Evolutionary conservation across 2,113 vertebrate species (phyloP), one percentile per base, ranked within the genome.

Genomic region (Sceloporus undulatus): DNA sequence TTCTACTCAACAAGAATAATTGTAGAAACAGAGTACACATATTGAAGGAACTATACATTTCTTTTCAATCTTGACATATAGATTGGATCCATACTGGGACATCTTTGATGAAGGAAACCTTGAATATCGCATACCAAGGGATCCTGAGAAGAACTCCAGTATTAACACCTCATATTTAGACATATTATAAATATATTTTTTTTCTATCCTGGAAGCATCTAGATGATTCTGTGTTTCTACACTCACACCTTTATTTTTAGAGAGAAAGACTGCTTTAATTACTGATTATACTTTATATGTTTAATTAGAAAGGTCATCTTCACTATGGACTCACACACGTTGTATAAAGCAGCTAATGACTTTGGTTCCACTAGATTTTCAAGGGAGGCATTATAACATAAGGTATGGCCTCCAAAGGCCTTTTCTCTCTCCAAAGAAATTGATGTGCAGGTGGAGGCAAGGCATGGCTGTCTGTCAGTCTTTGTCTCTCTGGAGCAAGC

Each of bases 1-100:
- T 38, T 90, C 85, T 86, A 54, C 73, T 86, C 80, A 88, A 87
- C 85, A 70, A 85, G 84, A 80, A 19, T 54, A 87, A 89, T 87
- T 93, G 85, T 82, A 91, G 27, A 62, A 62, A n/a, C 27, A 87
- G 11, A 48, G 25, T 74, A n/a, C n/a, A 74, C 19, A 87, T 40
- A 42, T 54, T n/a, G 25, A 56, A 13, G 38, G 25, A 42, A 1
- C 14, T 38, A 38, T 74, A 62, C 71, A 87, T 80, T 74, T 59
- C 27, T 87, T 74, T 87, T 34, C 54, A 87, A 80, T 79, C n/a
- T 70, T 87, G 68, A 74, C 13, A 62, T 21, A 87, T 27, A 59
- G 10, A 70, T 73, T 81, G 34, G 3, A 27, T 71, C 16, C 21
- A 56, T 87, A 71, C 59, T 27, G 71, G 48, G n/a, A n/a, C 5